A percentile compares a stretch with the other conserved stretches of the same genome.
phyloP scores from a whole-genome alignment of 2,797 vertebrate genomes.

The Sebastiscus tertius region DNA sequence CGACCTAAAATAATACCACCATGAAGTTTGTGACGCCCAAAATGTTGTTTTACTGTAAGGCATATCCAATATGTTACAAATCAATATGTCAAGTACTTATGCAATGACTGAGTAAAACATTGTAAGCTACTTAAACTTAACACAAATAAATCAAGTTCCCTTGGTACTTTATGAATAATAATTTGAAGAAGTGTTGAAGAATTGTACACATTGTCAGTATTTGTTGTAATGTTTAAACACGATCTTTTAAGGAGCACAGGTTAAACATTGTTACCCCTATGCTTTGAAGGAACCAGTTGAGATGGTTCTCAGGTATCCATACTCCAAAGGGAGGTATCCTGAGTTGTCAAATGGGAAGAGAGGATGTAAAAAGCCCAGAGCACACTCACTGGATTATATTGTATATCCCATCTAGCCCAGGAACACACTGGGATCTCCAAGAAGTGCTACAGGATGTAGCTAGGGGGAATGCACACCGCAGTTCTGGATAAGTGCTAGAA shows the following conservation, averaged over 20 bases:
- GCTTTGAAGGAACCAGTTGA: not conserved
- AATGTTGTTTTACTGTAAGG: not conserved
- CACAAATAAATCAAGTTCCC: no score
- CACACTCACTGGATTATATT: slow-evolving; percentile 28
- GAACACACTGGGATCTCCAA: slow-evolving; percentile 7
- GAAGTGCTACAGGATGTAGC: slow-evolving; percentile 8
- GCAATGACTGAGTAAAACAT: not conserved
- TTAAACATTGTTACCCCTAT: not conserved
- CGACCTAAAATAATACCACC: not conserved
- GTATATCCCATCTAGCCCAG: slow-evolving; percentile 7
- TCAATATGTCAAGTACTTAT: not conserved
- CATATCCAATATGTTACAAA: not conserved
- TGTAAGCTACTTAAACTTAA: no score
- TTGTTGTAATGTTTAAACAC: not conserved
- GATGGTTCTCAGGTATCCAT: not conserved
- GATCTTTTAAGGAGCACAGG: no score
- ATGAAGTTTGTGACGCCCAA: not conserved
- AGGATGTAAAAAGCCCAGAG: slow-evolving; percentile 4
- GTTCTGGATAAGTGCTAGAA: slow-evolving; percentile 21
- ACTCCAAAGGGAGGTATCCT: not conserved
- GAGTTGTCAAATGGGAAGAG: slow-evolving; percentile 8
- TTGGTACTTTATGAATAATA: no score
- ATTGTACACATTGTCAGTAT: no score
- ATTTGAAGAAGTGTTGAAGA: no score
- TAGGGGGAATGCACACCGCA: not conserved